Base-by-base conservation (phyloP, 64 coral and sea anemone genomes). In the Montipora cactus region DNA sequence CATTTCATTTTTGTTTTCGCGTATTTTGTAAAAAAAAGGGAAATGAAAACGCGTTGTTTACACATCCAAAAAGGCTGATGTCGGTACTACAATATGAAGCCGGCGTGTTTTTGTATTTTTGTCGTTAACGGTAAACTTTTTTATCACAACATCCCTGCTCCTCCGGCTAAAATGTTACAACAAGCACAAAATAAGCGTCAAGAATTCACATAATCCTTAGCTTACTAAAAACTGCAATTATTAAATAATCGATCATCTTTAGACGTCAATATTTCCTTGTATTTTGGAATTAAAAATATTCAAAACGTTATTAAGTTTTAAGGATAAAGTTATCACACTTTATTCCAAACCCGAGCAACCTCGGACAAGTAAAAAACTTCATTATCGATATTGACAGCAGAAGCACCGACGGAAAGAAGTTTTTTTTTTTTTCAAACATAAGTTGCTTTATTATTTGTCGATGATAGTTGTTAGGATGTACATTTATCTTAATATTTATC, bases 41-140 rank as follows among this genome's bases (percentile, higher is more conserved):
- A 78, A 78, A 78, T 78, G 3, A 48, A 78, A 78, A 2, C 47
- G 76, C 7, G 13, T 49, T 78, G 76, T 78, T 78, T 78, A 78
- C 3, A 49, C 47, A 78, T 78, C 46, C 15, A 37, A 28, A 44
- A 76, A 73, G 19, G 14, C 74, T 23, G 74, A 13, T 37, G 28
- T 14, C 74, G 10, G 28, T 76, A 6, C 6, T 46, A 49, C 23
- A 78, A 49, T 49, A 37, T 37, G 37, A 37, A 37, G 37, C 37
- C 37, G 37, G 37, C 37, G 37, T 37, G 37, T 44, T 76, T 11
- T 76, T 45, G 9, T 46, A 3, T 37, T 37, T 37, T 37, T 37
- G 37, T 37, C 37, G 37, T 37, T 37, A 37, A 37, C 37, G 37
- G 37, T 0, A 37, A 37, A 37, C 37, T 37, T 37, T 37, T 37